These are phyloP conservation scores for Felis chaus DNA, from an alignment of 2,113 vertebrate genomes.

Conservation along the genomic window DNA sequence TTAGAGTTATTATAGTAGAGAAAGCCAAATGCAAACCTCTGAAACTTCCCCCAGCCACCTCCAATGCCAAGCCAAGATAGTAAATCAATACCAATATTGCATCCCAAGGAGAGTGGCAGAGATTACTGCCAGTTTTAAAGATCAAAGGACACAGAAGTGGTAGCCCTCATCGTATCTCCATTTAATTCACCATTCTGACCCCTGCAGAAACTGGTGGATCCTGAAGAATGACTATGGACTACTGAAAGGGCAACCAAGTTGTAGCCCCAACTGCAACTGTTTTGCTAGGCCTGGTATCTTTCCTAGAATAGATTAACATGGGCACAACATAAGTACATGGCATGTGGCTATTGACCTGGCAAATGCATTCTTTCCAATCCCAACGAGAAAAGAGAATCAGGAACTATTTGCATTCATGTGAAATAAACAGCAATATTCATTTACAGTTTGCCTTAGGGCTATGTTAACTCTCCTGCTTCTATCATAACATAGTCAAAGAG, in stretches of 20 bases:
- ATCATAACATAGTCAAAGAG: background rate
- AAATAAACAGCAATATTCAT: background rate
- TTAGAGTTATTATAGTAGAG: background rate
- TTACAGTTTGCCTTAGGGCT: background rate
- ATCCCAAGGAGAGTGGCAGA: background rate
- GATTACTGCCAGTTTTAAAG: background rate
- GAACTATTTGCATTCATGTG: background rate
- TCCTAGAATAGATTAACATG: background rate
- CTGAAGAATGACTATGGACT: background rate
- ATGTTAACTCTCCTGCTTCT: background rate
- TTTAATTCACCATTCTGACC: background rate
- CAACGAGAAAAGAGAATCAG: background rate
- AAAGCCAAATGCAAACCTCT: background rate
- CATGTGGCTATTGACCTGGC: background rate
- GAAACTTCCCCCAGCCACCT: background rate
- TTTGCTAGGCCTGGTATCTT: background rate
- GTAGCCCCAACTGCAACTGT: background rate
- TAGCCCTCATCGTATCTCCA: background rate
- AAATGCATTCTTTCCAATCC: background rate
- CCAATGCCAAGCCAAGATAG: background rate
- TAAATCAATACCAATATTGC: background rate
- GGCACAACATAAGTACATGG: background rate
- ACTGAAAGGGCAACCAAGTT: background rate
- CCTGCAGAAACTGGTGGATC: background rate
- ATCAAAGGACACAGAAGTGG: background rate